These are phyloP conservation scores for Drosophila baimaii DNA, from an alignment of 1,140 invertebrate genomes.

Conservation along the genomic window DNA sequence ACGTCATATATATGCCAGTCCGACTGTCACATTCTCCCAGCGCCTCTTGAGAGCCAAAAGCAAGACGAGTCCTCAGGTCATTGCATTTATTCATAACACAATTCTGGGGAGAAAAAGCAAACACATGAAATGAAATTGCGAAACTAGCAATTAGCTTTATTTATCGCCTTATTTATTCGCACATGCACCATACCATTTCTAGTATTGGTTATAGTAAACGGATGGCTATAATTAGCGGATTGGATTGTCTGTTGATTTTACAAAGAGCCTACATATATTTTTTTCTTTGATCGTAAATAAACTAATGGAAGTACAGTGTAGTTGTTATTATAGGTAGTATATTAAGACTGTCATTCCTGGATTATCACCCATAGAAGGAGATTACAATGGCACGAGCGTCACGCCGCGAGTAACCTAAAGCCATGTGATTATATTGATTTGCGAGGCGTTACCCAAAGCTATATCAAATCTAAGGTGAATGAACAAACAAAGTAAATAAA, in stretches of 20 bases:
- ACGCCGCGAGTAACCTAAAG: conserved; percentile 18
- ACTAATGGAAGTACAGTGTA: conserved; percentile 8
- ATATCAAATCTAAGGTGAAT: not conserved
- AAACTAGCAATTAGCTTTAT: conserved; percentile 30
- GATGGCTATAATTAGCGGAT: conserved; percentile 30
- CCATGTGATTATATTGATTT: conserved; percentile 43
- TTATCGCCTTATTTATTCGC: conserved; percentile 4
- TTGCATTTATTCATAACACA: conserved; percentile 26
- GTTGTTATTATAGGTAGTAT: conserved; percentile 30
- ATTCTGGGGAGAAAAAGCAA: conserved; percentile 8
- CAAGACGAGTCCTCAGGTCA: conserved; percentile 20
- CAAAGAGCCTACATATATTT: not conserved
- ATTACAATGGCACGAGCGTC: conserved; percentile 63
- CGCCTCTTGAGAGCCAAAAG: conserved; percentile 25
- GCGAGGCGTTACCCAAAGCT: conserved; percentile 6
- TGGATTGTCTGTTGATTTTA: conserved; percentile 7
- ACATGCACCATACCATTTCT: conserved; percentile 6
- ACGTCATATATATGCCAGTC: conserved; percentile 30
- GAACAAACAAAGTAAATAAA: not conserved
- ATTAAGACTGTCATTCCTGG: conserved; percentile 30
- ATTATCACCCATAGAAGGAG: conserved; percentile 40
- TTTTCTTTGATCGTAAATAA: conserved; percentile 23
- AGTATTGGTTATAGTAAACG: conserved; percentile 23
- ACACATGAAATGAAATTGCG: conserved; percentile 25
- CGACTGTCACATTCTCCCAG: conserved; percentile 11